Evolutionary conservation across 1,140 invertebrate species (phyloP).

Genomic region (Chironomus tepperi): DNA sequence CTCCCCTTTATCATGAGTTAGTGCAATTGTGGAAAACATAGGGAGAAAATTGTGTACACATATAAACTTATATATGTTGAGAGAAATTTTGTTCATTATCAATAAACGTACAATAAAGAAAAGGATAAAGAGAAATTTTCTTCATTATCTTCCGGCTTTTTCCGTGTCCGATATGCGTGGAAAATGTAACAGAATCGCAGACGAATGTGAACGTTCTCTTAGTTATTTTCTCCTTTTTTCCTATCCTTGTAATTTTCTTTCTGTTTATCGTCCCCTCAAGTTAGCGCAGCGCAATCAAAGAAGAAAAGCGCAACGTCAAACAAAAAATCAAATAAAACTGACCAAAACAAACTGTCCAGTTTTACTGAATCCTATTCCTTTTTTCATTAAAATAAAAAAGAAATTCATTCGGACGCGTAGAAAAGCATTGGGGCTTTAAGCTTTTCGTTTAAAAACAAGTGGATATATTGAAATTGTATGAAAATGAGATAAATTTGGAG

Average conservation of each 20-base stretch:
- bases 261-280: background rate
- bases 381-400: constrained; percentile 24
- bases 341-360: constrained; percentile 19
- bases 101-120: background rate
- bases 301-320: background rate
- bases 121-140: background rate
- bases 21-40: too few relatives aligned
- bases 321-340: background rate
- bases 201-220: background rate
- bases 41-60: too few relatives aligned
- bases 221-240: background rate
- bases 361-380: constrained; percentile 4
- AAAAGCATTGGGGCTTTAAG: background rate
- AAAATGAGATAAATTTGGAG: background rate
- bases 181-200: constrained; percentile 18
- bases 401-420: constrained; percentile 12
- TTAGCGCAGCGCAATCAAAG: background rate
- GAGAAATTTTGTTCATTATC: background rate
- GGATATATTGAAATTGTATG: constrained; percentile 22
- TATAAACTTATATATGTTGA: too few relatives aligned
- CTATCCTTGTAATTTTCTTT: background rate
- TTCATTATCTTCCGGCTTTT: background rate
- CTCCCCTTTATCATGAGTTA: too few relatives aligned
- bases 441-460: constrained; percentile 11
- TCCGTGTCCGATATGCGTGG: constrained; percentile 20